Evolutionary conservation across 2,113 vertebrate genomes (phyloP).

Genomic region (Desmodus rotundus): DNA sequence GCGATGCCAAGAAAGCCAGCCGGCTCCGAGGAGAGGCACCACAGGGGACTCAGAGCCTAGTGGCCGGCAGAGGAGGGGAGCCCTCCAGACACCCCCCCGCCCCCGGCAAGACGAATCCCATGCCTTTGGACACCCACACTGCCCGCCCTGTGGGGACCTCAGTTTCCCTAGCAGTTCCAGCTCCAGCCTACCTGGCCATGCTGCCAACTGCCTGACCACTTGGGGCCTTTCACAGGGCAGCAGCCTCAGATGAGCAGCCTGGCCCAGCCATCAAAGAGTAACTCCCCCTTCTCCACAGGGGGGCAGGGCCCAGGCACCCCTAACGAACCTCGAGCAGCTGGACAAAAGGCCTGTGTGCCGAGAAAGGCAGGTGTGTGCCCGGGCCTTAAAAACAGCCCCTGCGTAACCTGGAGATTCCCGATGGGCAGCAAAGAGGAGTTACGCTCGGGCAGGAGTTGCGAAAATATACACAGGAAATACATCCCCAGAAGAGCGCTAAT

Average conservation of each 20-base stretch:
- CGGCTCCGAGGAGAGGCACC: conserved; percentile 51
- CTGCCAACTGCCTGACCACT: not conserved
- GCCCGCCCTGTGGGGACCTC: not conserved
- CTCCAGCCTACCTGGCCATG: not conserved
- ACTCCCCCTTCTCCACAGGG: not conserved
- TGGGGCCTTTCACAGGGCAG: not conserved
- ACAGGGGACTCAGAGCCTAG: conserved; percentile 56
- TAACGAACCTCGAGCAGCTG: not conserved
- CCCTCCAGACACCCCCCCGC: conserved; percentile 28
- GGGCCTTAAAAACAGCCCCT: not conserved
- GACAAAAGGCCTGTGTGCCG: not conserved
- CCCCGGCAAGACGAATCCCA: not conserved
- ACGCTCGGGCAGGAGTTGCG: not conserved
- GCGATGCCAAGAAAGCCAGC: conserved; percentile 54
- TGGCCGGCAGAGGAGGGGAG: conserved; percentile 20
- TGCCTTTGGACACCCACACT: not conserved
- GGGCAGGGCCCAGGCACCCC: not conserved
- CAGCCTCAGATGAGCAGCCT: not conserved
- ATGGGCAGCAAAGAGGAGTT: not conserved
- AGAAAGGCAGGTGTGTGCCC: not conserved
- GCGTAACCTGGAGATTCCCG: not conserved
- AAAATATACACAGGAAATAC: not conserved
- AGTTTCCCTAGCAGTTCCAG: not conserved
- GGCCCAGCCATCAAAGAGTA: not conserved
- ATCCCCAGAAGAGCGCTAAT: not conserved